These are phyloP conservation scores for Temnothorax curvispinosus DNA, from an alignment of 1,140 invertebrate genomes.

Conservation along the genomic window DNA sequence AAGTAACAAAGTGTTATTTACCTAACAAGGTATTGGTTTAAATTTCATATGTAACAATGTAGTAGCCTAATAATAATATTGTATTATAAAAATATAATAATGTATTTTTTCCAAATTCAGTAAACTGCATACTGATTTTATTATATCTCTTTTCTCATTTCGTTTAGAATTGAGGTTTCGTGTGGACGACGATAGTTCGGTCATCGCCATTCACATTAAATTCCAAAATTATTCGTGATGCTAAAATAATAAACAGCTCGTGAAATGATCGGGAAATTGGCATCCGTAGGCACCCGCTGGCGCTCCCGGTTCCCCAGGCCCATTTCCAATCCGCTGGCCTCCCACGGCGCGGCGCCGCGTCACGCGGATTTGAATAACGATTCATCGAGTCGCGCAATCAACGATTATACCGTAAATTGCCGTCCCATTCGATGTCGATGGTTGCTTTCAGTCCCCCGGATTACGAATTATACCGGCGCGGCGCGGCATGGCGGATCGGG, in stretches of 20 bases:
- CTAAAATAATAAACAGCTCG: slow-evolving; percentile 55
- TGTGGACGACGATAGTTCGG: not conserved
- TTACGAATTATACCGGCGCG: slow-evolving; percentile 51
- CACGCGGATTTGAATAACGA: slow-evolving; percentile 70
- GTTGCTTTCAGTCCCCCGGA: slow-evolving; percentile 26
- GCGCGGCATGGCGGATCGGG: not conserved
- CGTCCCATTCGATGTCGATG: slow-evolving; percentile 50
- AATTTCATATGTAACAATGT: no score
- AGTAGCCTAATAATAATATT: no score
- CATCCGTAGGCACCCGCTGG: slow-evolving; percentile 33
- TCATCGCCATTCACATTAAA: slow-evolving; percentile 30
- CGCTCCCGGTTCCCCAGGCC: slow-evolving; percentile 19
- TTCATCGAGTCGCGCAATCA: slow-evolving; percentile 69
- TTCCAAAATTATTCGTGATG: slow-evolving; percentile 30
- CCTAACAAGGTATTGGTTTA: no score
- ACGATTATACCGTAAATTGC: slow-evolving; percentile 69
- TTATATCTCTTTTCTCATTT: not conserved
- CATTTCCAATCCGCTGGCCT: slow-evolving; percentile 47
- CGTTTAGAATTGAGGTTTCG: not conserved
- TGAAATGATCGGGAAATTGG: slow-evolving; percentile 53
- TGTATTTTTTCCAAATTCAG: no score
- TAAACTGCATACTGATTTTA: no score
- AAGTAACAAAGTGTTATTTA: no score
- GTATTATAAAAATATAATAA: no score
- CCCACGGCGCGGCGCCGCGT: slow-evolving; percentile 40